These are phyloP conservation scores for Odontesthes bonariensis DNA, from an alignment of 2,113 vertebrate genomes.

Conservation along the genomic window DNA sequence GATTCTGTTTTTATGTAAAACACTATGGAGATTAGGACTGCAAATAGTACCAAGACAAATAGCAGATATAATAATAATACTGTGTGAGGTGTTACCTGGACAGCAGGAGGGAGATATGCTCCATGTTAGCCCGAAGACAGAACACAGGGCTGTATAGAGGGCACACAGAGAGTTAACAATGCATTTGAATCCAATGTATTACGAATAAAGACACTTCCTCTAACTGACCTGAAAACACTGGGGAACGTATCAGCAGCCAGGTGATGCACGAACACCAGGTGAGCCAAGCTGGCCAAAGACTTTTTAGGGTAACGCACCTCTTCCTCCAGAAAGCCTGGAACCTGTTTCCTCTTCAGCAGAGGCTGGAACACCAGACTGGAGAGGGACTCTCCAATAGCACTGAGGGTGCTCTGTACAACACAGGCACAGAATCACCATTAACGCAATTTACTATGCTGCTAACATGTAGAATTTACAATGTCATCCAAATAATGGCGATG, in stretches of 20 bases:
- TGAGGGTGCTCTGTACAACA: conserved; percentile 57
- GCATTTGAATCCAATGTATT: neutral
- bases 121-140: conserved; percentile 91
- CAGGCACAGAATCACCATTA: neutral
- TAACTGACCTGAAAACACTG: conserved; percentile 88
- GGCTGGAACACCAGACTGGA: conserved; percentile 74
- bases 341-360: conserved; percentile 72
- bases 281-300: conserved; percentile 89
- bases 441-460: neutral
- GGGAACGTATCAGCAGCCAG: conserved; percentile 88
- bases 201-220: neutral
- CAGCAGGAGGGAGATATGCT: conserved; percentile 86
- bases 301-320: conserved; percentile 87
- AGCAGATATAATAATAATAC: neutral
- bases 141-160: conserved; percentile 87
- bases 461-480: neutral
- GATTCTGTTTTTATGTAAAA: no score
- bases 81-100: conserved; percentile 76
- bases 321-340: conserved; percentile 86
- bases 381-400: conserved; percentile 76
- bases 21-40: no score
- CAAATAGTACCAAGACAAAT: no score
- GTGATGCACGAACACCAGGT: conserved; percentile 92
- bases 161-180: conserved; percentile 10
- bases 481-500: neutral